Evolutionary conservation across 1,140 invertebrate genomes (phyloP), one percentile per base, ranked within the genome.

Genomic region (Lordiphosa stackelbergi): DNA sequence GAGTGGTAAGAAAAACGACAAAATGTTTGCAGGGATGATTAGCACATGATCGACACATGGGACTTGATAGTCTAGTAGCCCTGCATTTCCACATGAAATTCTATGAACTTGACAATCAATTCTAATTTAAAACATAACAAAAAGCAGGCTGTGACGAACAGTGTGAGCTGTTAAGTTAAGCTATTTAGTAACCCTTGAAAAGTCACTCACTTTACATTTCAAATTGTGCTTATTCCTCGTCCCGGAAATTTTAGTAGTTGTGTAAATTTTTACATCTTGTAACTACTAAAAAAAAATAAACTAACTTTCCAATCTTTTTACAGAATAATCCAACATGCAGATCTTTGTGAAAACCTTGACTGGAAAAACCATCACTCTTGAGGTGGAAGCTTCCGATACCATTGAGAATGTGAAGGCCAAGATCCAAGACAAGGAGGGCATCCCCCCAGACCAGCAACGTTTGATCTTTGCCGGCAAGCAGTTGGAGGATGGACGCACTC

Each of bases 301-400:
- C 64, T 28, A 48, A 48, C 36, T 5, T 40, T 35, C 35, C 0
- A 10, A 51, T 74, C 43, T 53, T 41, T 49, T 60, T 56, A 45
- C 57, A 75, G 72, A 70, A 75, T 55, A 70, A 66, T 49, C 43
- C 37, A 66, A 63, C 52, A 74, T 74, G 72, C 72, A 74, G 71
- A 74, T 74, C 60, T 73, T 69, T 60, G 95, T 97, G 5, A 97
- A 97, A 88, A 97, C 95, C 66, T 90, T 97, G 38, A 96, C 95
- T 64, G 96, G 95, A 40, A 97, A 97, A 89, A 97, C 95, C 88
- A 97, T 97, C 89, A 96, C 95, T 46, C 72, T 95, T 11, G 93
- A 93, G 70, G 93, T 94, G 3, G 92, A 94, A 68, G 89, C 92
- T 3, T 91, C 90, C 37, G 93, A 94, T 61, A 93, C 93, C 0